A percentile compares a stretch with the other conserved stretches of the same genome.
Conservation (phyloP, 2,113 vertebrate genomes). For the Hemibagrus wyckioides region DNA sequence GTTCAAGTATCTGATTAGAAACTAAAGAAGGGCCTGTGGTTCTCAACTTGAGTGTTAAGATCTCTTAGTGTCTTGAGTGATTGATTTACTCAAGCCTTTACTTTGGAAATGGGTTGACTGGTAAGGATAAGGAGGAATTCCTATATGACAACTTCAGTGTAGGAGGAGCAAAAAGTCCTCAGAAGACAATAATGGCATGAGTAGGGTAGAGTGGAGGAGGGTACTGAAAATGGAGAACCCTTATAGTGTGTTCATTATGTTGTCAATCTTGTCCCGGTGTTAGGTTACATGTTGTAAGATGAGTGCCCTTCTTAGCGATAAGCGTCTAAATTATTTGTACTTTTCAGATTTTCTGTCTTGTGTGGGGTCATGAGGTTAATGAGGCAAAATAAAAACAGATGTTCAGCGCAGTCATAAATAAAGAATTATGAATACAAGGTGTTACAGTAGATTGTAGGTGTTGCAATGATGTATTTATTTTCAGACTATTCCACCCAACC, state of each 20-base stretch:
- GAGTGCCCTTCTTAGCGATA: neutral
- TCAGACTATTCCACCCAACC: slow-evolving; percentile 40
- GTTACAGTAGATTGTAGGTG: slow-evolving; percentile 38
- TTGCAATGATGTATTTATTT: slow-evolving; percentile 37
- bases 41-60: neutral
- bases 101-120: neutral
- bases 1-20: neutral
- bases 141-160: neutral
- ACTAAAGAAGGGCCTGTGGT: neutral
- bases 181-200: neutral
- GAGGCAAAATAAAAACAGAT: neutral
- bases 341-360: neutral
- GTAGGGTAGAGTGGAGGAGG: neutral
- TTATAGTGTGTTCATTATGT: neutral
- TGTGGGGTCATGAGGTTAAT: neutral
- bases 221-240: neutral
- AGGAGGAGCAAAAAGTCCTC: neutral
- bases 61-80: neutral
- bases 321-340: neutral
- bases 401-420: neutral
- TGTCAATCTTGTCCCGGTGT: neutral
- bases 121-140: neutral
- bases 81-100: neutral
- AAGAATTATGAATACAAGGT: slow-evolving; percentile 7
- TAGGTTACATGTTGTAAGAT: neutral